Conservation (phyloP, 1,140 invertebrate genomes). For the Zaprionus inermis region DNA sequence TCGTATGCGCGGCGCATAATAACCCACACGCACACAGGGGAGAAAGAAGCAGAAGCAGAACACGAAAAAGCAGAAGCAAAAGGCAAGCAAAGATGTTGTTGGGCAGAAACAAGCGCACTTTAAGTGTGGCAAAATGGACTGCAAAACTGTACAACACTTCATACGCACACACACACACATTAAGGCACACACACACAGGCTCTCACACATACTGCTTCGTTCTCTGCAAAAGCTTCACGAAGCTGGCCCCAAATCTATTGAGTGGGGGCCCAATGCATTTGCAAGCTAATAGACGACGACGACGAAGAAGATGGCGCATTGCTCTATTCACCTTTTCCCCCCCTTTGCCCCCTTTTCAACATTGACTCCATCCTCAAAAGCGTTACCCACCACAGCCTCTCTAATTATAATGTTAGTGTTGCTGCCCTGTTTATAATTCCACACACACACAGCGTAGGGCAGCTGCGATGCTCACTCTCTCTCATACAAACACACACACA, state of each 20-base stretch:
- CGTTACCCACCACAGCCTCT: slow-evolving; percentile 10
- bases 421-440: slow-evolving; percentile 26
- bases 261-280: slow-evolving; percentile 39
- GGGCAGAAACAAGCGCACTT: slow-evolving; percentile 70
- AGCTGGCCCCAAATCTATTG: slow-evolving; percentile 34
- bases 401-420: slow-evolving; percentile 41
- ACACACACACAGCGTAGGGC: slow-evolving; percentile 3
- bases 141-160: slow-evolving; percentile 73
- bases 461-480: not conserved
- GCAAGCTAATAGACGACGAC: slow-evolving; percentile 31
- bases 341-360: too few species aligned
- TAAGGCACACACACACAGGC: not conserved
- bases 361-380: not conserved
- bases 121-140: slow-evolving; percentile 77
- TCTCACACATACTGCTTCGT: not conserved
- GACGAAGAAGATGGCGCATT: slow-evolving; percentile 6
- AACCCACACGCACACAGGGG: slow-evolving; percentile 30
- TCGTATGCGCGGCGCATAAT: slow-evolving; percentile 52
- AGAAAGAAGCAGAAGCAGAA: slow-evolving; percentile 23
- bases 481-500: not conserved
- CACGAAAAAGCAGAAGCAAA: slow-evolving; percentile 23
- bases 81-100: slow-evolving; percentile 22
- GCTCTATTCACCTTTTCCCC: not conserved
- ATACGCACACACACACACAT: slow-evolving; percentile 39
- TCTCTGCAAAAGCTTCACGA: slow-evolving; percentile 21